Evolutionary conservation across 2,888 invertebrate genomes (phyloP), one percentile per base, ranked within the genome.

Genomic region (Myopa testacea): DNA sequence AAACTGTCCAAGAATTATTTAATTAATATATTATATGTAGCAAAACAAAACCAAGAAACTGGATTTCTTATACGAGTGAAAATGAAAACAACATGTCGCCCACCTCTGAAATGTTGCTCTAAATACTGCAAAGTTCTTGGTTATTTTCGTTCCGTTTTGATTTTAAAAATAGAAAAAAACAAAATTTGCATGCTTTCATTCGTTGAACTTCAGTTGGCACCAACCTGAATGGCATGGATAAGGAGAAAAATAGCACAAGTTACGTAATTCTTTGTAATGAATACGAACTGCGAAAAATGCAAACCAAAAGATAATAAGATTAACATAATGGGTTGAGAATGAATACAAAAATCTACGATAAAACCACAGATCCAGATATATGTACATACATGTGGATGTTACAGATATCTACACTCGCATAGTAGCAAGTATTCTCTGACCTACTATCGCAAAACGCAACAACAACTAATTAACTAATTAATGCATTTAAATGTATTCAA

Each of bases 131-230:
- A 10, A 19, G 10, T 26, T 65, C 26, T 14, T 65, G 7, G n/a
- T 34, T 38, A 65, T 34, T 65, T 65, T 34, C 6, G 6, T 37
- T 14, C 6, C 10, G 38, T 65, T 65, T 65, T 16, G 16, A 40
- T 40, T 67, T 67, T 40, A 67, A 67, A 38, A 67, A 67, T 67
- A 67, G 19, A 34, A 52, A 70, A 5, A 70, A 26, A 50, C 6
- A 65, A 37, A 4, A 19, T 69, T 69, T 69, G 10, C 8, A 69
- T 50, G 50, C n/a, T 55, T 55, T 50, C 55, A 52, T 70, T 50
- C 52, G 34, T 19, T 70, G 70, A 70, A 70, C 70, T 70, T 70
- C 70, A 70, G 19, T 26, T 50, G 45, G 45, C 50, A 50, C 19
- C 14, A 45, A 55, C 70, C 50, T 26, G 34, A 70, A 52, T 50